Base-by-base conservation (phyloP, 2,797 vertebrate genomes). In the Pangasius sanitwongsei region DNA sequence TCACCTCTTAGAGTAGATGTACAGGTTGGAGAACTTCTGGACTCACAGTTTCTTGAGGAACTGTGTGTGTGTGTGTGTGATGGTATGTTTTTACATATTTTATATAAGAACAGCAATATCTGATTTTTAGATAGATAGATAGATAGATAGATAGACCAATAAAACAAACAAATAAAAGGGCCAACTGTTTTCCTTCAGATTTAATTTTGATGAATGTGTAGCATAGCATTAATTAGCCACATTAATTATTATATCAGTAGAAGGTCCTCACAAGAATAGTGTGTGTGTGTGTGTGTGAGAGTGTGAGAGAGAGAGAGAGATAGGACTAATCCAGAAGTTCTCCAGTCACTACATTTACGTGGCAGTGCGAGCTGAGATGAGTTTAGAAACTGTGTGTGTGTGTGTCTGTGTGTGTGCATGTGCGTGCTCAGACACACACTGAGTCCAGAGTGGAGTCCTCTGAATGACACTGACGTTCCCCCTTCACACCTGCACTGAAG, bases 401-500 rank as follows among this genome's bases (percentile, higher is more conserved):
- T 81, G 18, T 81, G 53, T 57, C n/a, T 23, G 53, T 55, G 50
- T 81, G 28, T 78, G 75, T 78, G 75, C 31, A 48, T 55, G 15
- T 78, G 48, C n/a, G 48, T 18, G 44, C 25, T 4, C 31, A 34
- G 28, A 69, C n/a, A 59, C 53, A 37, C 78, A 59, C 78, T 1
- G 37, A 77, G 81, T 67, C 18, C 78, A 23, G n/a, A 23, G 31
- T 20, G n/a, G 57, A 84, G 89, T 87, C 80, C 53, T 89, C 86
- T 88, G 69, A 90, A 89, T 87, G 65, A 92, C 90, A 92, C 88
- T 89, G 78, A 81, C 78, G 1, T 59, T 59, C 53, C 74, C 90
- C 91, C 89, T 91, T 91, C 83, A 89, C 92, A 93, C 92, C 94
- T 92, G 65, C 90, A 89, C 78, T 92, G 88, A 89, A 90, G 87